Percentiles rank a stretch among this genome's conserved stretches.
phyloP scores from a whole-genome alignment of 2,888 invertebrate species.

The Xestobium rufovillosum region DNA sequence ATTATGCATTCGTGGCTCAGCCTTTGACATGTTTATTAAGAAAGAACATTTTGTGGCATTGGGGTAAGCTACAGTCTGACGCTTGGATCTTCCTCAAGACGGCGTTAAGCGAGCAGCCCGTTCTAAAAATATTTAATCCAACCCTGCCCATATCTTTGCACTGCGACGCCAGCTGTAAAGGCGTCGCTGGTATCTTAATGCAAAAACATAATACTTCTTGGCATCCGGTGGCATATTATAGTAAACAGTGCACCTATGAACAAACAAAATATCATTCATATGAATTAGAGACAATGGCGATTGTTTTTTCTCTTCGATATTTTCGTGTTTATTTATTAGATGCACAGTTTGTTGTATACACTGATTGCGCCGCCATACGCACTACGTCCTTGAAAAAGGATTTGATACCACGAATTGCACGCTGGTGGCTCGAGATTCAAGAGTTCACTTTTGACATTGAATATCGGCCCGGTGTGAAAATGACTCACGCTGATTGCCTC shows the following conservation, averaged over 20 bases:
- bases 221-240: background rate
- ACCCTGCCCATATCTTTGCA: background rate
- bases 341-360: background rate
- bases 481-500: background rate
- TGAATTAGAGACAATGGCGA: constrained; percentile 1
- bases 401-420: background rate
- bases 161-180: background rate
- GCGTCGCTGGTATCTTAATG: background rate
- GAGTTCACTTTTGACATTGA: background rate
- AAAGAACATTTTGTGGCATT: background rate
- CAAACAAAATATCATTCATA: background rate
- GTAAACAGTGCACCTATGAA: background rate
- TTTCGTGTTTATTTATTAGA: background rate
- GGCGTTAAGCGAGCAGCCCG: background rate
- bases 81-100: background rate
- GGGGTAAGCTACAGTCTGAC: background rate
- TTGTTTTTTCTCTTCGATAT: background rate
- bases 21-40: background rate
- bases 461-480: constrained; percentile 2
- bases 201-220: background rate
- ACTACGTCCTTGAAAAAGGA: background rate
- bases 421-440: background rate
- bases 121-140: background rate
- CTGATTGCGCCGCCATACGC: background rate
- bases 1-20: background rate